These are phyloP conservation scores for Adelphocoris suturalis DNA, from an alignment of 2,888 invertebrate species.

Conservation along the genomic window DNA sequence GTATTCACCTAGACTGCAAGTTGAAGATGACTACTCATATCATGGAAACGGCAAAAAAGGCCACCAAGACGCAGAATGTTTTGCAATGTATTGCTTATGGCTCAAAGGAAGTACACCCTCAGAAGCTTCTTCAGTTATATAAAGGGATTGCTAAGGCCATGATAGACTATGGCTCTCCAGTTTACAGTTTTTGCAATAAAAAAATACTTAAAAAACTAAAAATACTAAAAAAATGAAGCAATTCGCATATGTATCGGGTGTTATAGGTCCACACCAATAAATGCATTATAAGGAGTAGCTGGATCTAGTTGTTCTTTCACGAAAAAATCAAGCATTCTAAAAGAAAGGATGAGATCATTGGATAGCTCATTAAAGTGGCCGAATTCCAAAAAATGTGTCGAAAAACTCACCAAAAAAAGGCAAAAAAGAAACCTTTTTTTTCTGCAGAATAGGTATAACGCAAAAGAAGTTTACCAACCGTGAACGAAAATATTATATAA, in stretches of 20 bases:
- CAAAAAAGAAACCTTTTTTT: no score
- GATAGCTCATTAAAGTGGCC: no score
- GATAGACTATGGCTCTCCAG: neutral
- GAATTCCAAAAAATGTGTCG: no score
- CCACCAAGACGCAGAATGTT: neutral
- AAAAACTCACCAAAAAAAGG: no score
- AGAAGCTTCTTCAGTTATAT: neutral
- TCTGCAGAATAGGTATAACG: no score
- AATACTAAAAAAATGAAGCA: neutral
- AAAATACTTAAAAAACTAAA: neutral
- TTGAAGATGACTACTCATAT: neutral
- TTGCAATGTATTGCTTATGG: neutral
- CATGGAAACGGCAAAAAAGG: neutral
- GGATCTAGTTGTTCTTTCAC: no score
- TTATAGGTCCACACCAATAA: neutral
- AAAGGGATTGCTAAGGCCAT: neutral
- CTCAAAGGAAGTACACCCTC: neutral
- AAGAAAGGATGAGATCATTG: no score
- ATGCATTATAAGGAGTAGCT: neutral
- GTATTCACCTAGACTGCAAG: neutral
- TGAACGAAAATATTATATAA: no score
- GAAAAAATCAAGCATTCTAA: no score
- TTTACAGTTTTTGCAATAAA: neutral
- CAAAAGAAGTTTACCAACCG: no score
- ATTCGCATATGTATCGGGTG: no score